These are phyloP conservation scores for Epizoanthus ramosus DNA, from an alignment of 92 coral and sea anemone species.

Conservation along the genomic window DNA sequence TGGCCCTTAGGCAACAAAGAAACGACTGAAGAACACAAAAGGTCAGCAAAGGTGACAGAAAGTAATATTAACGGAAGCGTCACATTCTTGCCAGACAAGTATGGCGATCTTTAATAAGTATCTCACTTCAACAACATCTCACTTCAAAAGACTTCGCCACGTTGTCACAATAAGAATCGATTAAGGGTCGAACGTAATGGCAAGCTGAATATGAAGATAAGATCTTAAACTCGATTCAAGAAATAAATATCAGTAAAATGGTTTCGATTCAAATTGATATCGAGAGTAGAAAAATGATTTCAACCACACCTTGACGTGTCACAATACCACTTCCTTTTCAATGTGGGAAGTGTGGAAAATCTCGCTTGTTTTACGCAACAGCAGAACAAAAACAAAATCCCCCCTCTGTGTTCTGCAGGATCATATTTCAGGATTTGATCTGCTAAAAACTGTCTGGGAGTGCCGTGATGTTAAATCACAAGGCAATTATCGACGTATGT, in stretches of 20 bases:
- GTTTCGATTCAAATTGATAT: not conserved
- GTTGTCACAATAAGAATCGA: slow-evolving; percentile 10
- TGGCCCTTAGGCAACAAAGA: not conserved
- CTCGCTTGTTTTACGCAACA: not conserved
- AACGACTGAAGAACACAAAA: not conserved
- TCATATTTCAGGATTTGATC: slow-evolving; percentile 37
- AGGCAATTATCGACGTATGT: slow-evolving; percentile 5
- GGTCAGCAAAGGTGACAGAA: slow-evolving; percentile 1
- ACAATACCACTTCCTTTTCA: not conserved
- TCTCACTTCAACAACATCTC: not conserved
- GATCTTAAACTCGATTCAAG: not conserved
- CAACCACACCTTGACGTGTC: not conserved
- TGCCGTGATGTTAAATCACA: slow-evolving; percentile 28
- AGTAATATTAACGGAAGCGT: slow-evolving; percentile 5
- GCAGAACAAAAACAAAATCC: not conserved
- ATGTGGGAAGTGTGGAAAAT: not conserved
- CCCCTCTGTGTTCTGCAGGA: not conserved
- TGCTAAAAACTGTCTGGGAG: slow-evolving; percentile 45
- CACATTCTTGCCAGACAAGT: not conserved
- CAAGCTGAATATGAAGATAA: not conserved
- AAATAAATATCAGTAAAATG: not conserved
- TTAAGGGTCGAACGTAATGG: not conserved
- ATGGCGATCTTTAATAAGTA: not conserved
- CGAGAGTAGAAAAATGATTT: not conserved
- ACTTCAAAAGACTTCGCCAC: not conserved